Percentiles rank a stretch among this genome's conserved stretches.
These are phyloP conservation scores for Apodemia duryi DNA, from an alignment of 2,888 invertebrate genomes.

Conservation along the genomic window DNA sequence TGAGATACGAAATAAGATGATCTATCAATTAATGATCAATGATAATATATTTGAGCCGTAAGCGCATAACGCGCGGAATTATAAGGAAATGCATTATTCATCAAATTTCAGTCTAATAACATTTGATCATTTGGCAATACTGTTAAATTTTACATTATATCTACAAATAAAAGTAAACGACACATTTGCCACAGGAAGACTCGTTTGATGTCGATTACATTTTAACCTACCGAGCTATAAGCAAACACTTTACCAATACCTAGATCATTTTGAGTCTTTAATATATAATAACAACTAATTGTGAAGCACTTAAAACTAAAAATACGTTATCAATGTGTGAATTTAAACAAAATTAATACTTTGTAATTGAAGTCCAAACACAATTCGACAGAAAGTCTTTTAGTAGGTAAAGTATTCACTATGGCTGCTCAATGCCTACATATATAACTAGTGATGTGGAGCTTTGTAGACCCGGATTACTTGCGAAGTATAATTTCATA, in stretches of 20 bases:
- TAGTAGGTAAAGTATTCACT: neutral
- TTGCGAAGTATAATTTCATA: too few species aligned
- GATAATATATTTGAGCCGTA: constrained; percentile 50
- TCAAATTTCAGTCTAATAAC: constrained; percentile 69
- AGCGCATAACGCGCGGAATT: constrained; percentile 35
- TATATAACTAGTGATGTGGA: neutral
- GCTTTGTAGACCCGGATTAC: too few species aligned
- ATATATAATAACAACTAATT: neutral
- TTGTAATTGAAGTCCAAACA: neutral
- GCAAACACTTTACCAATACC: neutral
- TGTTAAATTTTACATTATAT: constrained; percentile 60
- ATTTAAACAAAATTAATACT: neutral
- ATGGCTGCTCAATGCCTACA: neutral
- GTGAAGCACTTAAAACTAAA: neutral
- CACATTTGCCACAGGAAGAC: constrained; percentile 70
- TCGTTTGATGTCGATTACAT: constrained; percentile 36
- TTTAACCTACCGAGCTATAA: neutral
- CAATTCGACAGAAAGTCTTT: neutral
- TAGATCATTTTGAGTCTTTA: neutral
- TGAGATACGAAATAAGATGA: constrained; percentile 39
- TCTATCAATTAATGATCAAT: constrained; percentile 32
- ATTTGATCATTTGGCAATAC: constrained; percentile 78
- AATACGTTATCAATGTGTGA: neutral
- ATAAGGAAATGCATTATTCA: constrained; percentile 33
- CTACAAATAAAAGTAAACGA: constrained; percentile 54